Evolutionary conservation across 2,888 invertebrate species (phyloP), one percentile per base, ranked within the genome.

Genomic region (Nymphalis polychloros): DNA sequence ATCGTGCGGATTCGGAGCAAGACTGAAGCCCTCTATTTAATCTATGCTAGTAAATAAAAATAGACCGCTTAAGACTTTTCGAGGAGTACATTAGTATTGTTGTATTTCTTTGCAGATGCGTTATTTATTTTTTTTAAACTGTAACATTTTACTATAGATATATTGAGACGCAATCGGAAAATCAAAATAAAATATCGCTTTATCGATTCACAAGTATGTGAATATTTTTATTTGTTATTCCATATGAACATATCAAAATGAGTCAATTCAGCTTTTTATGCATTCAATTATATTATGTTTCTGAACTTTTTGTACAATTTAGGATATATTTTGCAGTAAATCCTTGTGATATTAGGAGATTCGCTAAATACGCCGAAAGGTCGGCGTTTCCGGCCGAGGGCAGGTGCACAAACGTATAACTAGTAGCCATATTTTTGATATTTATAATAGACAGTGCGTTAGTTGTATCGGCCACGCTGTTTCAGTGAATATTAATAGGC

Each of bases 371-470:
- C 76, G 73, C 68, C 76, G 59, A 60, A 69, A 71, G 66, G 67
- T 77, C 71, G 75, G 70, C 68, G 69, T 64, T 17, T 31, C 53
- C 67, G 64, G 66, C 66, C 50, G 53, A 31, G 63, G 64, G 69
- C 68, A 73, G 75, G 83, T 84, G 88, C 91, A 91, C 90, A 91
- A 90, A 88, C 80, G 79, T 81, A 86, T 84, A 82, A 88, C 82
- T 80, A 83, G 80, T 87, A 88, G 92, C 92, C 92, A 92, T 92
- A 91, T 90, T 89, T 86, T 88, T 81, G 78, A 87, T 86, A 86
- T 84, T 86, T 84, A 81, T 74, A 76, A 79, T 76, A 73, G 73
- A 78, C 81, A 81, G 81, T 81, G 81, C 80, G 78, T 80, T 80
- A 80, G 78, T 80, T 80, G 79, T 80, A 83, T 80, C 79, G 81